Conservation (phyloP, 2,888 invertebrate species). For the Brachyptera putata region DNA sequence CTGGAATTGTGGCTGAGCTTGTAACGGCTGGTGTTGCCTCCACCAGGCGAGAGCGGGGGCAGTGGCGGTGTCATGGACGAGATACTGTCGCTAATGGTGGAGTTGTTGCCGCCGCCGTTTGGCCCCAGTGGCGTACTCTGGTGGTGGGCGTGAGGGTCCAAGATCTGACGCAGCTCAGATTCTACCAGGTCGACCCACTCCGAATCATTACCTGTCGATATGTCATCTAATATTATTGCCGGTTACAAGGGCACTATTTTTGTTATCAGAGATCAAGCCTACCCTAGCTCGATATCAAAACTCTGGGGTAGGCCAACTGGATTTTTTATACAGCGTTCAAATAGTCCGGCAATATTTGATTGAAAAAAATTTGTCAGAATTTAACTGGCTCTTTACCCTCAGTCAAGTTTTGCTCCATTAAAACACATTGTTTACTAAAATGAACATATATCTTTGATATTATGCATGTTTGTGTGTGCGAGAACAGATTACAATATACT, state of each 20-base stretch:
- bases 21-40: conserved; percentile 42
- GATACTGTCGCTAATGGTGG: conserved; percentile 60
- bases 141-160: conserved; percentile 64
- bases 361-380: too few species aligned
- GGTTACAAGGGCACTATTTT: too few species aligned
- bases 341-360: too few species aligned
- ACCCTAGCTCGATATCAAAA: background rate
- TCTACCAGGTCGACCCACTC: conserved; percentile 82
- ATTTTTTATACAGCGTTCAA: too few species aligned
- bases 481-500: too few species aligned
- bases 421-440: too few species aligned
- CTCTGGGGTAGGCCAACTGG: background rate
- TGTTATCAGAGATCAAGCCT: background rate
- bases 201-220: conserved; percentile 54
- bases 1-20: conserved; percentile 23
- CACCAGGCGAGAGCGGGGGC: conserved; percentile 70
- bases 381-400: too few species aligned
- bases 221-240: background rate
- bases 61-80: conserved; percentile 74
- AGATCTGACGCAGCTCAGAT: conserved; percentile 70
- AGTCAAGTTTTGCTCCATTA: too few species aligned
- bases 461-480: too few species aligned
- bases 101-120: conserved; percentile 43
- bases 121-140: conserved; percentile 11
- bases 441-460: too few species aligned